These are phyloP conservation scores for Malurus melanocephalus DNA, from an alignment of 2,113 vertebrate species.

Conservation along the genomic window DNA sequence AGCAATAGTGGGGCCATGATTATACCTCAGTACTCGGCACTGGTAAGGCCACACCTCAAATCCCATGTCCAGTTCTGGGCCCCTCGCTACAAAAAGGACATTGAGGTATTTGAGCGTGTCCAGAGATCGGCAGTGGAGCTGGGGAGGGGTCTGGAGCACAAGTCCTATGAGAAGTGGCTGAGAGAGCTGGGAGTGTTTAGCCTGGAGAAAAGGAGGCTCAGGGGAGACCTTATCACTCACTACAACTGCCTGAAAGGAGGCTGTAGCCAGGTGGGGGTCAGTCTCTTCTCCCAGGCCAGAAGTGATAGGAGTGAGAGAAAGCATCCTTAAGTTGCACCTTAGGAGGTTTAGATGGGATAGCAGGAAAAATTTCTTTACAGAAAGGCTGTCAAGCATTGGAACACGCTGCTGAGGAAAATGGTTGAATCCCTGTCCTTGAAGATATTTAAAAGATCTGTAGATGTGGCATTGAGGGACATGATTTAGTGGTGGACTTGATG, in stretches of 20 bases:
- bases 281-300: not conserved
- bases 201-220: not conserved
- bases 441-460: not conserved
- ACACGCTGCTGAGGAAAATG: not conserved
- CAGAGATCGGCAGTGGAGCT: fast-evolving
- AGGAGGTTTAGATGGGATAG: not conserved
- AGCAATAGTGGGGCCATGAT: not conserved
- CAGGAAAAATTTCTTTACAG: not conserved
- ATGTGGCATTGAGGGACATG: too few relatives aligned
- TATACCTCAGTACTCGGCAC: fast-evolving
- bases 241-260: not conserved
- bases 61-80: fast-evolving
- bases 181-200: not conserved
- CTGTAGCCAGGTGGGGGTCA: not conserved
- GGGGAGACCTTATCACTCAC: not conserved
- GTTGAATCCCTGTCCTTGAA: not conserved
- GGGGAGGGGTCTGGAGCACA: not conserved
- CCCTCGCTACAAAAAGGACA: not conserved
- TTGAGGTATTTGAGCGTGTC: fast-evolving
- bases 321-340: not conserved
- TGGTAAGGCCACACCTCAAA: not conserved
- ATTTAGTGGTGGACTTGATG: not conserved
- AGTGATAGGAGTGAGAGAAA: not conserved
- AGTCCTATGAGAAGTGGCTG: fast-evolving
- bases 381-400: not conserved